Percentiles rank a stretch among this genome's conserved stretches.
Conservation (phyloP, 1,140 invertebrate species). For the Megathymus violae region DNA sequence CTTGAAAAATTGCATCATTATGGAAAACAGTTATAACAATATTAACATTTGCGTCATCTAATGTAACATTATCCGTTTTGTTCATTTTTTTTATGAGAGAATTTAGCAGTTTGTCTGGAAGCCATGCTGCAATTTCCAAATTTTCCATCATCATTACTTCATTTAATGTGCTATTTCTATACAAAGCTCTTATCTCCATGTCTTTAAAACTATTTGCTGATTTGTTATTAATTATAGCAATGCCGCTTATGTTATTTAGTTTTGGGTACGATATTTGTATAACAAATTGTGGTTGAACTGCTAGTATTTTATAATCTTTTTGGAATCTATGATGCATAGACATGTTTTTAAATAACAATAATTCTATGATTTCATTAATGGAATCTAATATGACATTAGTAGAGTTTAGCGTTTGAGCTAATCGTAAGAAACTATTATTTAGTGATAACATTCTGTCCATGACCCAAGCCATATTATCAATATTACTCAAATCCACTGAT, state of each 20-base stretch:
- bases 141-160: slow-evolving; percentile 76
- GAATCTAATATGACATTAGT: slow-evolving; percentile 83
- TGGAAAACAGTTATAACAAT: slow-evolving; percentile 84
- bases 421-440: slow-evolving; percentile 69
- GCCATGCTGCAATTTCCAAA: slow-evolving; percentile 83
- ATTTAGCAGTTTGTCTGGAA: slow-evolving; percentile 76
- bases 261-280: slow-evolving; percentile 83
- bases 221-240: slow-evolving; percentile 74
- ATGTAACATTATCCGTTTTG: slow-evolving; percentile 33
- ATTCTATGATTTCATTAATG: slow-evolving; percentile 74
- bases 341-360: slow-evolving; percentile 51
- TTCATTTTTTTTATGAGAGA: slow-evolving; percentile 55
- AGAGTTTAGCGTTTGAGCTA: slow-evolving; percentile 81
- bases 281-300: slow-evolving; percentile 76
- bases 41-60: slow-evolving; percentile 51
- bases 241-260: slow-evolving; percentile 83
- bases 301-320: slow-evolving; percentile 50
- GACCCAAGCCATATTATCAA: slow-evolving; percentile 75
- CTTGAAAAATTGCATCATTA: slow-evolving; percentile 84
- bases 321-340: slow-evolving; percentile 35
- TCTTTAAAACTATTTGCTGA: slow-evolving; percentile 65
- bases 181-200: slow-evolving; percentile 74
- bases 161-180: slow-evolving; percentile 72
- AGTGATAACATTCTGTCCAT: slow-evolving; percentile 80
- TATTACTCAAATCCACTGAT: slow-evolving; percentile 68